These are phyloP conservation scores for Tolypeutes matacus DNA, from an alignment of 2,797 vertebrate genomes.

Conservation along the genomic window DNA sequence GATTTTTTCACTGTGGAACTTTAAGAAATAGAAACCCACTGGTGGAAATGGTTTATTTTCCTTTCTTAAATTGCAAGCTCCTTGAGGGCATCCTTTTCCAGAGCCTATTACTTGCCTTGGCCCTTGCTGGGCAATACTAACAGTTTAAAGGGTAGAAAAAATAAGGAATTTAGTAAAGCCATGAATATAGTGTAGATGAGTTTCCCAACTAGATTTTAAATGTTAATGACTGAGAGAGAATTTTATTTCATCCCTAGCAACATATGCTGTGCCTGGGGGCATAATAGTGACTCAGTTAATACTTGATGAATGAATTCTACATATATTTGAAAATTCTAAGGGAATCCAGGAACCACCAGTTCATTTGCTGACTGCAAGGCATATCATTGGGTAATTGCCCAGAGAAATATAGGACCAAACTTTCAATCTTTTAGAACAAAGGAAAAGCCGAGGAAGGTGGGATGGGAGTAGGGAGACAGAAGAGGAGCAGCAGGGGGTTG, in stretches of 20 bases:
- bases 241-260: not conserved
- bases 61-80: not conserved
- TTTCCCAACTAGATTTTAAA: conserved; percentile 14
- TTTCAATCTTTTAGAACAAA: not conserved
- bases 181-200: not conserved
- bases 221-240: not conserved
- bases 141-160: not conserved
- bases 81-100: not conserved
- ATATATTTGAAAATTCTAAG: conserved; percentile 3
- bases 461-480: not conserved
- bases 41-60: not conserved
- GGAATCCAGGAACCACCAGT: not conserved
- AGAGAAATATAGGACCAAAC: not conserved
- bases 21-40: conserved; percentile 1
- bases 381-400: not conserved
- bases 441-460: not conserved
- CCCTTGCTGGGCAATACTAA: not conserved
- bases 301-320: not conserved
- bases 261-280: not conserved
- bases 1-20: not conserved
- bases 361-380: not conserved
- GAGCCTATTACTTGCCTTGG: not conserved
- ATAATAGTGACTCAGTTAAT: not conserved
- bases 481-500: not conserved
- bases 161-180: not conserved